These are phyloP conservation scores for Cyprinodon variegatus DNA, from an alignment of 2,113 vertebrate genomes.

Conservation along the genomic window DNA sequence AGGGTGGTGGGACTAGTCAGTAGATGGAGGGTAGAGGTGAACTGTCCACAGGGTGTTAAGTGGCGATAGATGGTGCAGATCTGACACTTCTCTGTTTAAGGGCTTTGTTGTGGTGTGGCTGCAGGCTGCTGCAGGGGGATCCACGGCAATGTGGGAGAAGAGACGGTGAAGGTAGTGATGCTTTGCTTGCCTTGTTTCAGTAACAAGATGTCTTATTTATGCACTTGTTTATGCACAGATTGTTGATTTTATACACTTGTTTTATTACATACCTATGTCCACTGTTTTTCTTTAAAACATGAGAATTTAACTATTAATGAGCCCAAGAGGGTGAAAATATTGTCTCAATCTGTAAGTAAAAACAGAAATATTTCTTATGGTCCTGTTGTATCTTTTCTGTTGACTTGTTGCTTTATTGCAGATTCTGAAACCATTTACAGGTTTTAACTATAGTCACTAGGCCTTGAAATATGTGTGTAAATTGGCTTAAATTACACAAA, in stretches of 20 bases:
- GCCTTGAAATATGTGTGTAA: slow-evolving; percentile 20
- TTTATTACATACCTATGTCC: slow-evolving; percentile 11
- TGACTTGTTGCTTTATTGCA: slow-evolving; percentile 31
- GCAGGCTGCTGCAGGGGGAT: slow-evolving; percentile 72
- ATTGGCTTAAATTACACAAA: slow-evolving; percentile 9
- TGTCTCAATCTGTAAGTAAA: slow-evolving; percentile 65
- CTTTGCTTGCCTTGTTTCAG: slow-evolving; percentile 78
- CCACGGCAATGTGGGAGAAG: slow-evolving; percentile 71
- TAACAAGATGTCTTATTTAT: slow-evolving; percentile 63
- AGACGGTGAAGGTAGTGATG: slow-evolving; percentile 77
- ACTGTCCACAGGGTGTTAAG: slow-evolving; percentile 45
- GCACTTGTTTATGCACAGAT: slow-evolving; percentile 22
- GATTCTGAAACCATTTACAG: slow-evolving; percentile 20
- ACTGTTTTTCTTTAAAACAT: slow-evolving; percentile 6
- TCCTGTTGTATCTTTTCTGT: slow-evolving; percentile 38
- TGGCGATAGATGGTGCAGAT: slow-evolving; percentile 69
- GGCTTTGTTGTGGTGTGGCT: slow-evolving; percentile 77
- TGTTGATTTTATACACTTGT: slow-evolving; percentile 24
- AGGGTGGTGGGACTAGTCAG: slow-evolving; percentile 5
- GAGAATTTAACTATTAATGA: slow-evolving; percentile 29
- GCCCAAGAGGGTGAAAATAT: slow-evolving; percentile 35
- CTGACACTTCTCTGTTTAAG: slow-evolving; percentile 79
- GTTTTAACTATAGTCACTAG: slow-evolving; percentile 30
- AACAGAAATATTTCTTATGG: slow-evolving; percentile 42
- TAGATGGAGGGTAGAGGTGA: slow-evolving; percentile 16